These are phyloP conservation scores for Gavialis gangeticus DNA, from an alignment of 2,113 vertebrate genomes.

Conservation along the genomic window DNA sequence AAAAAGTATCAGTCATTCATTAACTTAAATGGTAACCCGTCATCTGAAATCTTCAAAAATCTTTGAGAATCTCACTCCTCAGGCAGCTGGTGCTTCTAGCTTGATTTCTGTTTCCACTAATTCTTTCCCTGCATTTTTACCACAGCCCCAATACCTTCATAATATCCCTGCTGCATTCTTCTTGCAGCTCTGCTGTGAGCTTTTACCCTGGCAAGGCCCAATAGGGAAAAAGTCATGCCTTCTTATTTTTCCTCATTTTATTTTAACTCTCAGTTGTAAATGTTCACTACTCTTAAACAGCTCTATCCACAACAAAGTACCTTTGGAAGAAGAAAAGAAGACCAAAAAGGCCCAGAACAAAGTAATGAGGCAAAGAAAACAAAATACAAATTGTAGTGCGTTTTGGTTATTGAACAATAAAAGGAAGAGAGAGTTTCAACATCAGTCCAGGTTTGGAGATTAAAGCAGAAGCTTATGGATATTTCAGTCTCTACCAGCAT, in stretches of 20 bases:
- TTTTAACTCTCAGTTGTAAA: background rate
- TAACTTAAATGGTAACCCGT: background rate
- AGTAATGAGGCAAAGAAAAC: background rate
- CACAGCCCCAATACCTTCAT: background rate
- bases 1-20: background rate
- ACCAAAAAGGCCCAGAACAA: background rate
- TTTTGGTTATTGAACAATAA: constrained; percentile 48
- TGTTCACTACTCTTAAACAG: constrained; percentile 18
- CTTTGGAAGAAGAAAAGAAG: constrained; percentile 23
- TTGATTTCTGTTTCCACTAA: constrained; percentile 41
- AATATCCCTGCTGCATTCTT: background rate
- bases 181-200: background rate
- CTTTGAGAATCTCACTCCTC: background rate
- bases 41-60: background rate
- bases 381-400: background rate
- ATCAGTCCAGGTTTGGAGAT: background rate
- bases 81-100: constrained; percentile 13
- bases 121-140: background rate
- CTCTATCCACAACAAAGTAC: background rate
- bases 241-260: constrained; percentile 6
- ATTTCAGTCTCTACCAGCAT: too few species aligned
- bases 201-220: constrained; percentile 46
- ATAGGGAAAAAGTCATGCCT: constrained; percentile 45
- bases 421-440: background rate
- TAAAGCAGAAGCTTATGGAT: too few species aligned